phyloP scores from a whole-genome alignment of 2,888 invertebrate genomes.

The Camptogramma bilineatum region DNA sequence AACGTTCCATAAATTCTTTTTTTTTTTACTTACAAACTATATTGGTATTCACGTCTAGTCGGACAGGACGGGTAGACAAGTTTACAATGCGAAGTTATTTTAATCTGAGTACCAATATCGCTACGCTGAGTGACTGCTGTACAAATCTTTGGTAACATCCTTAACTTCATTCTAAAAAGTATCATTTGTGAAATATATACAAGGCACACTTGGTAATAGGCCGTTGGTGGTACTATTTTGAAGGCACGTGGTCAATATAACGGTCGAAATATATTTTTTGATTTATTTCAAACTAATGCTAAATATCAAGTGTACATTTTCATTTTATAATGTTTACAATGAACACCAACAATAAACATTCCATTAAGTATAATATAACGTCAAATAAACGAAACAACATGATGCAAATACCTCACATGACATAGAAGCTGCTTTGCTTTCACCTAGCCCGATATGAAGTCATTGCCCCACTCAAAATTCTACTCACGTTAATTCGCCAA shows the following conservation, averaged over 20 bases:
- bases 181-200: slow-evolving; percentile 32
- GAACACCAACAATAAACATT: slow-evolving; percentile 35
- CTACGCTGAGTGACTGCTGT: slow-evolving; percentile 32
- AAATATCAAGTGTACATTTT: slow-evolving; percentile 5
- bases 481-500: slow-evolving; percentile 26
- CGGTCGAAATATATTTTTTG: slow-evolving; percentile 9
- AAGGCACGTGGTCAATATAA: slow-evolving; percentile 37
- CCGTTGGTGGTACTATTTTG: slow-evolving; percentile 27
- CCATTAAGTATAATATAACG: slow-evolving; percentile 21
- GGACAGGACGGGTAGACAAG: slow-evolving; percentile 59
- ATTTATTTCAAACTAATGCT: slow-evolving; percentile 1
- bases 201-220: slow-evolving; percentile 37
- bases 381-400: slow-evolving; percentile 21
- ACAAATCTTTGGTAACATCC: slow-evolving; percentile 60
- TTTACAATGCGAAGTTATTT: slow-evolving; percentile 35
- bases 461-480: slow-evolving; percentile 20
- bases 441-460: slow-evolving; percentile 19
- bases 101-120: slow-evolving; percentile 29
- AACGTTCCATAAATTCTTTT: slow-evolving; percentile 77
- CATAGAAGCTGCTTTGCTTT: slow-evolving; percentile 16
- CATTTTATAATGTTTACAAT: slow-evolving; percentile 18
- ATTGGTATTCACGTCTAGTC: slow-evolving; percentile 70
- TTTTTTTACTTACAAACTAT: slow-evolving; percentile 70
- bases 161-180: slow-evolving; percentile 33
- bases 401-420: slow-evolving; percentile 28